These are phyloP conservation scores for Ecdyonurus torrentis DNA, from an alignment of 2,888 invertebrate species.

Conservation along the genomic window DNA sequence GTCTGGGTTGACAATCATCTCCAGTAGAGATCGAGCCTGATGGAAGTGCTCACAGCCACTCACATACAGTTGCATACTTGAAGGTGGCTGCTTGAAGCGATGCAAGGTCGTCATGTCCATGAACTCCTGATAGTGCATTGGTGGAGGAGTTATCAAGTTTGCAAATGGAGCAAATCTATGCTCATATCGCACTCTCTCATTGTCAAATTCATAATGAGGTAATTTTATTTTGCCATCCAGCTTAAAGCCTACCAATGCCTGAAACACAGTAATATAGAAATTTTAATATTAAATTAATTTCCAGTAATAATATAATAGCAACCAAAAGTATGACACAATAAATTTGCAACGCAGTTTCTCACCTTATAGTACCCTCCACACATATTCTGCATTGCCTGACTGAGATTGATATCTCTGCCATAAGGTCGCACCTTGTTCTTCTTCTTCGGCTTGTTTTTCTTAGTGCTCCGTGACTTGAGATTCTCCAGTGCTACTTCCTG, in stretches of 20 bases:
- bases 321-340: background rate
- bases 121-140: slow-evolving; percentile 79
- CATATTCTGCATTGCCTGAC: slow-evolving; percentile 84
- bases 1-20: slow-evolving; percentile 63
- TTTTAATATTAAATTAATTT: background rate
- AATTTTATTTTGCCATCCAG: slow-evolving; percentile 68
- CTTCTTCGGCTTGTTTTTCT: slow-evolving; percentile 38
- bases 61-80: slow-evolving; percentile 37
- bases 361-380: slow-evolving; percentile 92
- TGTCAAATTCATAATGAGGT: slow-evolving; percentile 80
- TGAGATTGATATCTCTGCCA: slow-evolving; percentile 67
- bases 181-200: slow-evolving; percentile 84
- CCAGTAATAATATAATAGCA: slow-evolving; percentile 4
- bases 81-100: slow-evolving; percentile 23
- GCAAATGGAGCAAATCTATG: slow-evolving; percentile 86
- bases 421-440: slow-evolving; percentile 49
- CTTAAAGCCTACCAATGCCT: slow-evolving; percentile 81
- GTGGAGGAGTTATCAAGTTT: slow-evolving; percentile 71
- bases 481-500: slow-evolving; percentile 43
- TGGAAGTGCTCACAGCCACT: slow-evolving; percentile 85
- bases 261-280: slow-evolving; percentile 17
- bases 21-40: slow-evolving; percentile 71
- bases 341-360: slow-evolving; percentile 10
- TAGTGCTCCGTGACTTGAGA: slow-evolving; percentile 28
- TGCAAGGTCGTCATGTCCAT: slow-evolving; percentile 61